These are phyloP conservation scores for Rhipidura dahli DNA, from an alignment of 2,113 vertebrate genomes.

Conservation along the genomic window DNA sequence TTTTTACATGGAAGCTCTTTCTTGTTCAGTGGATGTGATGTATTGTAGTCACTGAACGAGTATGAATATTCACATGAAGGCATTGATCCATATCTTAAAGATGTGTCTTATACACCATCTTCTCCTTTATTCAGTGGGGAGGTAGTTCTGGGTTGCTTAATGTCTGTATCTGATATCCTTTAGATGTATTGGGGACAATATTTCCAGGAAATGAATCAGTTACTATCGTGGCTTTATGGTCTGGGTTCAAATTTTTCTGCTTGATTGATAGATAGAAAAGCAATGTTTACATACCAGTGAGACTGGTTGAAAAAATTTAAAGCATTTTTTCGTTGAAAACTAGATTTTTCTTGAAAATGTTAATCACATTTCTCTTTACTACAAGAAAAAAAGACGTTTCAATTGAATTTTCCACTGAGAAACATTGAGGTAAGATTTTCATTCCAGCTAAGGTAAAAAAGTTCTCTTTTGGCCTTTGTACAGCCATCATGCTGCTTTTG, in stretches of 20 bases:
- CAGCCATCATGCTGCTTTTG: neutral
- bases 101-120: neutral
- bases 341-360: neutral
- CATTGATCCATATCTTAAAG: neutral
- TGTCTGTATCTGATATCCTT: neutral
- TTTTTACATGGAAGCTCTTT: neutral
- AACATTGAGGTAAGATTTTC: neutral
- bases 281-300: neutral
- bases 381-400: neutral
- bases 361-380: neutral
- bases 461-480: neutral
- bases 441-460: neutral
- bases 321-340: neutral
- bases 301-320: neutral
- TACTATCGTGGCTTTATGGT: neutral
- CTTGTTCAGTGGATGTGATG: neutral
- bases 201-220: neutral
- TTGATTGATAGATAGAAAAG: neutral
- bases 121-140: neutral
- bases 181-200: neutral
- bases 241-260: neutral
- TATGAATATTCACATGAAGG: neutral
- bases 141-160: neutral
- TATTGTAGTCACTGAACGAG: neutral
- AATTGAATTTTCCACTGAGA: neutral